phyloP scores from a whole-genome alignment of 2,113 vertebrate species.

The Calidris pygmaea region DNA sequence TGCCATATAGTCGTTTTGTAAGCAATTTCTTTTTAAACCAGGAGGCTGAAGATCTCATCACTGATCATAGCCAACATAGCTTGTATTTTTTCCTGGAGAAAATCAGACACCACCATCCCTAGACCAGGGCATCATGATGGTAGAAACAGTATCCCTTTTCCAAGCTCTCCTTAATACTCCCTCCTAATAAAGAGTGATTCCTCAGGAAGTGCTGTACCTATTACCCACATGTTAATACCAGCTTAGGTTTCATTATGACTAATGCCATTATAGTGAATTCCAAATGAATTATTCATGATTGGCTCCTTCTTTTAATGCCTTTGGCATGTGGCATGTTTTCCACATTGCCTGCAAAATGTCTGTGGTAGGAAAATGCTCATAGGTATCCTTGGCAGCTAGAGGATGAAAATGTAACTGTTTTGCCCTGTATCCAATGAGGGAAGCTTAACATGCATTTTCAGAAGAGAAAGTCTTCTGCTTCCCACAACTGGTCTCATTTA shows the following conservation, averaged over 20 bases:
- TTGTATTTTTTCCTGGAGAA: background rate
- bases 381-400: slow-evolving; percentile 38
- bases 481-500: background rate
- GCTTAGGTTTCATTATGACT: slow-evolving; percentile 58
- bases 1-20: background rate
- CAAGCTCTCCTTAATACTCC: background rate
- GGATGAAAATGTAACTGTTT: slow-evolving; percentile 13
- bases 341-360: slow-evolving; percentile 44
- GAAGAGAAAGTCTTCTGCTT: background rate
- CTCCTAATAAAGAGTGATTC: background rate
- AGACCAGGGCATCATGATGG: background rate
- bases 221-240: slow-evolving; percentile 34
- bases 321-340: slow-evolving; percentile 61
- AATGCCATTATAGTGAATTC: slow-evolving; percentile 48
- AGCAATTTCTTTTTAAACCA: background rate
- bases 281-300: slow-evolving; percentile 62
- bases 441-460: background rate
- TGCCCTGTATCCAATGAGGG: background rate
- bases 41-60: background rate
- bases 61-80: background rate
- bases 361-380: slow-evolving; percentile 62
- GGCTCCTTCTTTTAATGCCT: slow-evolving; percentile 49
- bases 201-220: slow-evolving; percentile 37
- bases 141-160: background rate
- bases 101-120: background rate